These are phyloP conservation scores for Dipus sagitta DNA, from an alignment of 2,797 vertebrate species.

Conservation along the genomic window DNA sequence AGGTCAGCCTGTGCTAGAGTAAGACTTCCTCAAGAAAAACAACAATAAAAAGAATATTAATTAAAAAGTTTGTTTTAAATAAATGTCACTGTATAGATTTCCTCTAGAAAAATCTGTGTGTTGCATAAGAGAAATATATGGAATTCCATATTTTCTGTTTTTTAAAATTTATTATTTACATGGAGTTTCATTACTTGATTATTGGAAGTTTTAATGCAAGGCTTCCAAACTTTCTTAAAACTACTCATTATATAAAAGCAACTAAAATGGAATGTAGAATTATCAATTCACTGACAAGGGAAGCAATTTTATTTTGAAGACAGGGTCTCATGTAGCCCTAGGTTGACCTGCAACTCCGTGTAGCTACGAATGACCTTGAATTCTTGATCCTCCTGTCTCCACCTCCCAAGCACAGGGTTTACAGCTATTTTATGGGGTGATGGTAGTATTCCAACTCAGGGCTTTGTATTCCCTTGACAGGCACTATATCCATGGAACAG, in stretches of 20 bases:
- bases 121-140: constrained; percentile 41
- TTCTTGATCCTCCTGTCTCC: no score
- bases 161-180: background rate
- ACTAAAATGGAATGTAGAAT: constrained; percentile 15
- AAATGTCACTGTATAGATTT: constrained; percentile 57
- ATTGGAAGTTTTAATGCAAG: constrained; percentile 51
- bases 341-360: no score
- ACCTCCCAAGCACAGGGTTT: no score
- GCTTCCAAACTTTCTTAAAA: constrained; percentile 43
- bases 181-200: constrained; percentile 34
- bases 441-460: no score
- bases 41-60: background rate
- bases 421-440: no score
- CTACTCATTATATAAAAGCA: background rate
- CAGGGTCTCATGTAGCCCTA: no score
- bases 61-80: constrained; percentile 60
- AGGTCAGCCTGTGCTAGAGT: no score
- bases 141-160: background rate
- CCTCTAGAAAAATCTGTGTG: constrained; percentile 45
- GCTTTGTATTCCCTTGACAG: no score
- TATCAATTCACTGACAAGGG: background rate
- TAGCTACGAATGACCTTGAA: no score
- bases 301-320: background rate
- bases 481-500: no score
- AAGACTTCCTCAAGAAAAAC: no score